Base-by-base conservation (phyloP, 2,113 vertebrate genomes). In the Channa maculata region DNA sequence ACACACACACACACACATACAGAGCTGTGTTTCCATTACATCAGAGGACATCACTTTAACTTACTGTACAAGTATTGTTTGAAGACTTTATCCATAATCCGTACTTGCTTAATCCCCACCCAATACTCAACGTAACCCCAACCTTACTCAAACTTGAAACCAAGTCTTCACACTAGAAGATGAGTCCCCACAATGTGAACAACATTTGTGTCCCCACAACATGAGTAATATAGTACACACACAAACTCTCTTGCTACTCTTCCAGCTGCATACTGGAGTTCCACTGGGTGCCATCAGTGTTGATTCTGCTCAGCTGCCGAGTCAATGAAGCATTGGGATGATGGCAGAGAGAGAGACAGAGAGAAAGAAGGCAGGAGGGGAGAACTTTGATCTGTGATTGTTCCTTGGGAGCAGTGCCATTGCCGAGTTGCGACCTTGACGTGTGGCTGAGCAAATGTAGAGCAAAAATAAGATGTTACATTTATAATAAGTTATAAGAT, bases 221-320 rank as follows among this genome's bases (percentile, higher is more conserved):
- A 41, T 41, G 39, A 41, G 39, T 41, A 41, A 48, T 39, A 41
- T 54, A 64, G 58, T 36, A 65, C 49, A 70, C 61, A 71, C 49
- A 62, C 65, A 43, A 65, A 51, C 73, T 55, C 33, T 57, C 36
- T 76, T 53, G 10, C 65, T 64, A 73, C 82, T 75, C 57, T 68
- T 91, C 87, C 92, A 92, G 91, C 83, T 92, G 87, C 89, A 87
- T 88, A 80, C 81, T 82, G 82, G 61, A 70, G 79, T 75, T 82
- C 77, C 65, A 50, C 60, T 65, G 88, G 84, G 89, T 84, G 86
- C 84, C 86, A 84, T 92, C 92, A 86, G 65, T 62, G 79, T 54
- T 79, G 82, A 91, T 84, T 82, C 62, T 77, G 64, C 74, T 90
- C 81, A 75, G 43, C 39, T 68, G 50, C 84, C 34, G 74, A 90